Percentiles rank a stretch among this genome's conserved stretches.
Evolutionary conservation across 2,888 invertebrate genomes (phyloP).

Genomic region (Pandemis heparana): DNA sequence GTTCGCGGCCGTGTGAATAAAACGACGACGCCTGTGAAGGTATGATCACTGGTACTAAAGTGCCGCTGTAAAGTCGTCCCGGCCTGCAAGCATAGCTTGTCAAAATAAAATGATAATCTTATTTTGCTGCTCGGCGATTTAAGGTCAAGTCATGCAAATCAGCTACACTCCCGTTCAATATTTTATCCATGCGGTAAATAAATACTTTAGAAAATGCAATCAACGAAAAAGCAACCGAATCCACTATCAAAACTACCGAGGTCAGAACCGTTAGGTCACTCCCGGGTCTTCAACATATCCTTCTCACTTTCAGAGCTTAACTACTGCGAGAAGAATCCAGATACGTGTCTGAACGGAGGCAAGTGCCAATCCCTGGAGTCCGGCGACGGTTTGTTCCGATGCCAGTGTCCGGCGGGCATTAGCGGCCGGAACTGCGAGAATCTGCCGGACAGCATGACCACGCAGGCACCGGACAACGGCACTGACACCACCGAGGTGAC

Average conservation of each 20-base stretch:
- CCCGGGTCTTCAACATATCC: background rate
- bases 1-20: background rate
- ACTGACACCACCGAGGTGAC: constrained; percentile 48
- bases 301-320: constrained; percentile 88
- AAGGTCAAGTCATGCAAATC: no score
- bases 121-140: no score
- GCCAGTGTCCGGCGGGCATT: constrained; percentile 91
- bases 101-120: no score
- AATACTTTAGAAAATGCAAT: no score
- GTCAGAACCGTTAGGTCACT: no score
- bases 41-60: constrained; percentile 28
- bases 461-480: constrained; percentile 51
- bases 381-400: constrained; percentile 91
- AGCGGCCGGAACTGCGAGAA: constrained; percentile 92
- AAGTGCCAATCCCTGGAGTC: constrained; percentile 92
- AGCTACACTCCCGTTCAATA: no score
- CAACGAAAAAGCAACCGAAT: no score
- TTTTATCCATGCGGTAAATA: no score
- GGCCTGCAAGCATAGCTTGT: no score
- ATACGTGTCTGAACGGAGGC: constrained; percentile 92
- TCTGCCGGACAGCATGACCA: constrained; percentile 65
- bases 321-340: constrained; percentile 92
- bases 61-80: constrained; percentile 7
- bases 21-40: no score
- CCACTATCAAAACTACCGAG: no score